Percentiles rank a stretch among this genome's conserved stretches.
Conservation (phyloP, 2,797 vertebrate genomes). For the Antrozous pallidus region DNA sequence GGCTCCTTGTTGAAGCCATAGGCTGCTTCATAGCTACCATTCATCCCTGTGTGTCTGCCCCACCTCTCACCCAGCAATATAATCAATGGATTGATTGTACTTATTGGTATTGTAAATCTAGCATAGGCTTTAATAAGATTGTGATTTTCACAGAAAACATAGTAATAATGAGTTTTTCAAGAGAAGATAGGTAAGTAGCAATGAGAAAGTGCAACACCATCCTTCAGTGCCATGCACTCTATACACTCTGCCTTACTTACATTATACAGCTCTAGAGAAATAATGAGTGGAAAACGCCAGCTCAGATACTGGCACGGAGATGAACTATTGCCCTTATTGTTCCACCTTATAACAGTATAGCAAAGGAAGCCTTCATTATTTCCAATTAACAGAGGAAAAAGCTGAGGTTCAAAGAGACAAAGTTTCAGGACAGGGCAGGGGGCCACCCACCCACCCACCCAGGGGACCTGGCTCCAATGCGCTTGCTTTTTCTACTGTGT, state of each 20-base stretch:
- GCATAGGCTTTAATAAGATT: neutral
- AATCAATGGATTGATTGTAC: neutral
- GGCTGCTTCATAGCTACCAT: neutral
- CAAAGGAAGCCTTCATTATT: neutral
- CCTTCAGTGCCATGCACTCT: neutral
- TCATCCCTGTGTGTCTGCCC: too few relatives aligned
- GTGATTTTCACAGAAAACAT: neutral
- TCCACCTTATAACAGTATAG: neutral
- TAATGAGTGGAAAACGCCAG: neutral
- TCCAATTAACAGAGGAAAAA: constrained; percentile 3
- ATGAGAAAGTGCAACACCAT: neutral
- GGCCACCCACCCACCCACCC: too few relatives aligned
- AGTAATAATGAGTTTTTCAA: neutral
- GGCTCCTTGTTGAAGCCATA: neutral
- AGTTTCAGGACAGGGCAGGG: neutral
- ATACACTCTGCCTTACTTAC: neutral
- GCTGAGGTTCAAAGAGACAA: neutral
- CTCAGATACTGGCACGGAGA: neutral
- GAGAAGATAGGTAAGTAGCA: neutral
- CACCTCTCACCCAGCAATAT: neutral
- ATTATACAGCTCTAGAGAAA: neutral
- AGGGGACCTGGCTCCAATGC: neutral
- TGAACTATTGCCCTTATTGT: neutral
- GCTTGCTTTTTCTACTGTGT: constrained; percentile 11
- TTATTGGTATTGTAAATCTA: neutral